Evolutionary conservation across 2,888 invertebrate species (phyloP).

Genomic region (Nymphalis c-album): DNA sequence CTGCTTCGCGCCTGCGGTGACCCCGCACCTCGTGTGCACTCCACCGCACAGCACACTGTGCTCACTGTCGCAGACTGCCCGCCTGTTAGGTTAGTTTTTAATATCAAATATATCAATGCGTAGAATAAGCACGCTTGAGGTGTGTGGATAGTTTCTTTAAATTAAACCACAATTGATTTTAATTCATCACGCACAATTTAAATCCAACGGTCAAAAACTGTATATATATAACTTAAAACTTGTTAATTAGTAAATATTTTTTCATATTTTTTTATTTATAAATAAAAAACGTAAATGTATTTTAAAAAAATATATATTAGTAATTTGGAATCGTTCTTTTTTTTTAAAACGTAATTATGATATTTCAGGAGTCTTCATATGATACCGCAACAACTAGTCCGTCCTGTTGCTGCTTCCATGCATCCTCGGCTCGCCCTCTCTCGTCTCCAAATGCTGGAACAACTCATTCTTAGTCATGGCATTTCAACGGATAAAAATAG

Average conservation of each 20-base stretch:
- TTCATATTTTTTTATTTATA: no score
- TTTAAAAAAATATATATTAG: no score
- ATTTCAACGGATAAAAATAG: conserved; percentile 93
- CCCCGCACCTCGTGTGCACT: conserved; percentile 92
- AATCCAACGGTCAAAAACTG: no score
- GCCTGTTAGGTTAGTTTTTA: conserved; percentile 82
- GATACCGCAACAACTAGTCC: conserved; percentile 90
- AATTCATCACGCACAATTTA: no score
- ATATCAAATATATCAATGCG: background rate
- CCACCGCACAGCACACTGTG: conserved; percentile 93
- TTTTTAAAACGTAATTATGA: background rate
- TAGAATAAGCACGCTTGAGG: no score
- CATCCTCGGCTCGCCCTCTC: conserved; percentile 93
- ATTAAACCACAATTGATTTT: no score
- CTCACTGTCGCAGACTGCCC: conserved; percentile 92
- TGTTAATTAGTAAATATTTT: no score
- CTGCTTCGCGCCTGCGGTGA: conserved; percentile 92
- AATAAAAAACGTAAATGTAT: no score
- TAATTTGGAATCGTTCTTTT: no score
- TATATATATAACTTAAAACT: no score
- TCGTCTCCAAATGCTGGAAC: conserved; percentile 93
- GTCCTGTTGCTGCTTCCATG: conserved; percentile 91
- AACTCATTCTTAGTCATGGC: conserved; percentile 90
- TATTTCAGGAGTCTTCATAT: conserved; percentile 86
- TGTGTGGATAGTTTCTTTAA: no score